Evolutionary conservation across 2,797 vertebrate species (phyloP), one percentile per base, ranked within the genome.

Genomic region (Psittacula derbiana): DNA sequence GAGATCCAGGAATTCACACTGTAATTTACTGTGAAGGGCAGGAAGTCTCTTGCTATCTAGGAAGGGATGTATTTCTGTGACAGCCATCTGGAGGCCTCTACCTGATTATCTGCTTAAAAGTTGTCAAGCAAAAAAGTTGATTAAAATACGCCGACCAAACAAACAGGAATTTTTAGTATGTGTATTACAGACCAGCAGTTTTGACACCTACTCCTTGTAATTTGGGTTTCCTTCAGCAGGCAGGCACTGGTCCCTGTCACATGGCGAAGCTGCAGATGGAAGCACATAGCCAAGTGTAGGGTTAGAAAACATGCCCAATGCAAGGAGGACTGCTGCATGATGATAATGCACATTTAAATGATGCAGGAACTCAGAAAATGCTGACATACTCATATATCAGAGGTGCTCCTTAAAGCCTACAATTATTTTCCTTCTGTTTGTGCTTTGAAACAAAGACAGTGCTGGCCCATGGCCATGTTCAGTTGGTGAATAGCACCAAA

Each of bases 201-300:
- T 53, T 55, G 93, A 93, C 76, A 94, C 96, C 90, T 95, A 97
- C 96, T 97, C 96, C 82, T 97, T 94, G 82, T 93, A 83, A 58
- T 95, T 16, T 60, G 95, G 64, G 66, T 52, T 91, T 36, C 66
- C 86, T 86, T 95, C 96, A 81, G 76, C 87, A 88, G 79, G 93
- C 86, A 96, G 92, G 95, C 92, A 95, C 90, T 91, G 94, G 76
- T 98, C 97, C 87, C 64, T 73, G 25, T 80, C 75, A 44, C 80
- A 83, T 8, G 73, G 92, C 24, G 94, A 86, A 71, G 88, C 98
- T 98, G 95, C 73, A 94, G 53, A 78, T 14, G 36, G 55, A 90
- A 93, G 62, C 43, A 93, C 60, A 91, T 33, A 89, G 69, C 55
- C 78, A 86, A 71, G 57, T 12, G 76, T 30, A 74, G 62, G 46